Base-by-base conservation (phyloP, 2,888 invertebrate genomes). In the Minunthozetes semirufus region DNA sequence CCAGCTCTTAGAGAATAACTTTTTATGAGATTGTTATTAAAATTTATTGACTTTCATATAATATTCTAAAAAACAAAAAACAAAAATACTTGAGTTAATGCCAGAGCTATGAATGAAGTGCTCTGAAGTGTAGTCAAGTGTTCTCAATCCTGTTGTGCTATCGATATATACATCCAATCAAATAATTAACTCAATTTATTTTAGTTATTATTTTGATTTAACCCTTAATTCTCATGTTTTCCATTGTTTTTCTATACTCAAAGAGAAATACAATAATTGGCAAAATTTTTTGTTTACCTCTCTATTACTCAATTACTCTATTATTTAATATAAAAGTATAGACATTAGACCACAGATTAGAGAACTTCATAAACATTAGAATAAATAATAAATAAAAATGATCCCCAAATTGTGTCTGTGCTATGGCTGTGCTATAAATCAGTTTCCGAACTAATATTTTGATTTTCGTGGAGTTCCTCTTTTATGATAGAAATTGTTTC, bases 311-410 rank as follows among this genome's bases (percentile, higher is more conserved):
- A 9, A 33, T 33, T 33, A 13, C 42, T 42, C 42, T 42, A 42
- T 42, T 42, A 42, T 42, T 42, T 42, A 42, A 42, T 42, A 42
- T 8, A 42, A 42, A 56, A 6, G 50, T 5, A 19, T 5, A 50
- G 17, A 19, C 17, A 50, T 50, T n/a, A 17, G 50, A n/a, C n/a
- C n/a, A 50, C n/a, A 50, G 50, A 19, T n/a, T 50, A 19, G n/a
- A 19, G 19, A n/a, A 50, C 2, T 22, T 13, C 25, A 25, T 56
- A 25, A 56, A 56, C 56, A 56, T 56, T 56, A 56, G 22, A 25
- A 56, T 56, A 22, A 56, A 56, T 56, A 56, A 56, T 56, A 56
- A 56, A 56, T 56, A 56, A 25, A 56, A 56, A 56, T 56, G 56
- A 56, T 22, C 13, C 56, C 6, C 25, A 56, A 56, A 56, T 25